phyloP scores from a whole-genome alignment of 2,888 invertebrate species.

The Lagria hirta region DNA sequence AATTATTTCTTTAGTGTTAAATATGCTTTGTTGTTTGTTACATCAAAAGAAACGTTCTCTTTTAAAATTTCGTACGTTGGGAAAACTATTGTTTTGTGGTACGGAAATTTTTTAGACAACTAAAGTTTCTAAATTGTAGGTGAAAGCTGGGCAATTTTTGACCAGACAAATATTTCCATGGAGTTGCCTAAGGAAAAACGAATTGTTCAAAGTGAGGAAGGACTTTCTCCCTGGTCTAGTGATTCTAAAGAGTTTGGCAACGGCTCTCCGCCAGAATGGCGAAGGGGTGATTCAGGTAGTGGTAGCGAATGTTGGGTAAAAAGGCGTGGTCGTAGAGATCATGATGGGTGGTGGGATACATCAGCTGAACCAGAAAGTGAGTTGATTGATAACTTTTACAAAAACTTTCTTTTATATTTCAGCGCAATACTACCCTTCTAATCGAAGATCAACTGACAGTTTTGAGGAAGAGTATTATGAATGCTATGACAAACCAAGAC shows the following conservation, averaged over 20 bases:
- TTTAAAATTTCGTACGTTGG: no score
- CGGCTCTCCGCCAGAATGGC: slow-evolving; percentile 56
- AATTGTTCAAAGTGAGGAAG: slow-evolving; percentile 52
- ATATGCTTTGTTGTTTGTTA: no score
- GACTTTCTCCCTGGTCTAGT: slow-evolving; percentile 76
- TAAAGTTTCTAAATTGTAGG: slow-evolving; percentile 38
- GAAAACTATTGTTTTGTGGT: slow-evolving; percentile 3
- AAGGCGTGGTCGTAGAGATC: slow-evolving; percentile 49
- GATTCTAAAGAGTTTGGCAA: slow-evolving; percentile 67
- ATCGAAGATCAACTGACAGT: slow-evolving; percentile 52
- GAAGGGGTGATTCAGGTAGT: slow-evolving; percentile 54
- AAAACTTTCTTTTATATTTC: slow-evolving; percentile 12
- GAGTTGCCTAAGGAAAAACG: slow-evolving; percentile 45
- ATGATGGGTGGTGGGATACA: slow-evolving; percentile 55
- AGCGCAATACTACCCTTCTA: slow-evolving; percentile 45
- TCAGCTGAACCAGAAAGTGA: slow-evolving; percentile 52
- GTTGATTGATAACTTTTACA: no score
- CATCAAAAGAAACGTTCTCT: no score
- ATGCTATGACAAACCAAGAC: slow-evolving; percentile 48
- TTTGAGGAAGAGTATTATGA: slow-evolving; percentile 53
- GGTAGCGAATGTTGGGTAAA: slow-evolving; percentile 51
- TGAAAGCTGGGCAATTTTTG: slow-evolving; percentile 65
- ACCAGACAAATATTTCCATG: slow-evolving; percentile 49
- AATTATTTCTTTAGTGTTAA: no score
- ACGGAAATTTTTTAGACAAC: slow-evolving; percentile 14